These are phyloP conservation scores for Acrobasis repandana DNA, from an alignment of 2,888 invertebrate species.

Conservation along the genomic window DNA sequence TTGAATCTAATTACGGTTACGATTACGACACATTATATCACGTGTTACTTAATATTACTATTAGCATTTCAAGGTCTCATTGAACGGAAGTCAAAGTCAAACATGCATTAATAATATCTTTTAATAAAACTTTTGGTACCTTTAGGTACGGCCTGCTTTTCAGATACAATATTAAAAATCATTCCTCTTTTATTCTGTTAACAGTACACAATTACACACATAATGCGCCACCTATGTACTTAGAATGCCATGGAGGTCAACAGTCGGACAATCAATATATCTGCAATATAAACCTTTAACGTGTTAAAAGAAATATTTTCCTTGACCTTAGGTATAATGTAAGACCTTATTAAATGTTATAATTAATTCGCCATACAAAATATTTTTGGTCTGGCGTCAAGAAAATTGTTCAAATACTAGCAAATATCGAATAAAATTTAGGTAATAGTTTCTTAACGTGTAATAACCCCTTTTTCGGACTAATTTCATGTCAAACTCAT, in stretches of 20 bases:
- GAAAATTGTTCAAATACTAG: not conserved
- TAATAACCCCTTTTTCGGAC: no score
- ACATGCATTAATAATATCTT: no score
- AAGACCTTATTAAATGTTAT: not conserved
- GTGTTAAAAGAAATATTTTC: not conserved
- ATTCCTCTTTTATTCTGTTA: not conserved
- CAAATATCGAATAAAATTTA: not conserved
- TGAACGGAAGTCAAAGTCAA: not conserved
- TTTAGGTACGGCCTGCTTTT: no score
- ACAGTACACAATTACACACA: not conserved
- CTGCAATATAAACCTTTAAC: not conserved
- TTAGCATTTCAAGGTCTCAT: constrained; percentile 27
- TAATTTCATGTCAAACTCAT: no score
- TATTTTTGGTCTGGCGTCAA: no score
- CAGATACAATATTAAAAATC: not conserved
- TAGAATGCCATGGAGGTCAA: no score
- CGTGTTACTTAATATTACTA: constrained; percentile 11
- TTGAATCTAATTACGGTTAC: not conserved
- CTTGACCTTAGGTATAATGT: not conserved
- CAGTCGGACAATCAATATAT: no score
- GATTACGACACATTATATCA: constrained; percentile 3
- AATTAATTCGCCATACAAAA: no score
- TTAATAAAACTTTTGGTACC: no score
- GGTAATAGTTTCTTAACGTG: no score
- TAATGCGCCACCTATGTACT: no score